Evolutionary conservation across 2,888 invertebrate species (phyloP).

Genomic region (Hypsopygia costalis): DNA sequence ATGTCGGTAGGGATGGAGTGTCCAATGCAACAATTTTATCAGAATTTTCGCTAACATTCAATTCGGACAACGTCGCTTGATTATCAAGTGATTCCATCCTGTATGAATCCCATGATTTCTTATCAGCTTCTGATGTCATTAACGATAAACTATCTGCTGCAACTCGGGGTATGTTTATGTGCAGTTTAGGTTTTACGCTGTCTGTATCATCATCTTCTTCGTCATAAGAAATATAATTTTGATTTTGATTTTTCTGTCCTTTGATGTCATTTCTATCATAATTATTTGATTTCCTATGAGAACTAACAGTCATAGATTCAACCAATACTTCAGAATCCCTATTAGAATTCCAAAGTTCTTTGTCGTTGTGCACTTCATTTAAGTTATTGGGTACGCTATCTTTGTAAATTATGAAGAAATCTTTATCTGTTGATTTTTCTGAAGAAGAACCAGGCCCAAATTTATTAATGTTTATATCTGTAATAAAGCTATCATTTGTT

Average conservation of each 20-base stretch:
- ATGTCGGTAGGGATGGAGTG: conserved; percentile 24
- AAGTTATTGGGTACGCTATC: conserved; percentile 39
- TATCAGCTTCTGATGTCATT: conserved; percentile 36
- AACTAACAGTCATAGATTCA: conserved; percentile 21
- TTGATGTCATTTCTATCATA: conserved; percentile 8
- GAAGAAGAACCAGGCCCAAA: conserved; percentile 24
- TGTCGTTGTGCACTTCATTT: conserved; percentile 20
- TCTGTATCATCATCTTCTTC: conserved; percentile 31
- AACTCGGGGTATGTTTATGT: conserved; percentile 45
- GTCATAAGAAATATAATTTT: conserved; percentile 16
- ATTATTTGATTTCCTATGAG: conserved; percentile 13
- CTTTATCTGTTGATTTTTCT: conserved; percentile 37
- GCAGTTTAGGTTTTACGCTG: conserved; percentile 38
- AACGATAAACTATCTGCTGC: conserved; percentile 33
- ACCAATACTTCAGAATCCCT: conserved; percentile 25
- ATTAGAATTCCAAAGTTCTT: conserved; percentile 22
- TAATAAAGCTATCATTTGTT: conserved; percentile 19
- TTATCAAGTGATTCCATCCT: conserved; percentile 28
- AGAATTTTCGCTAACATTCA: conserved; percentile 20
- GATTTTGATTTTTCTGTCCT: conserved; percentile 9
- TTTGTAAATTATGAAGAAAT: conserved; percentile 53
- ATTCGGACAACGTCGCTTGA: conserved; percentile 23
- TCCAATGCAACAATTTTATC: conserved; percentile 14
- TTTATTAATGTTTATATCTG: conserved; percentile 16
- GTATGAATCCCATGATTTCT: conserved; percentile 43